These are phyloP conservation scores for Oryctolagus cuniculus DNA, from an alignment of 2,113 vertebrate genomes.

Conservation along the genomic window DNA sequence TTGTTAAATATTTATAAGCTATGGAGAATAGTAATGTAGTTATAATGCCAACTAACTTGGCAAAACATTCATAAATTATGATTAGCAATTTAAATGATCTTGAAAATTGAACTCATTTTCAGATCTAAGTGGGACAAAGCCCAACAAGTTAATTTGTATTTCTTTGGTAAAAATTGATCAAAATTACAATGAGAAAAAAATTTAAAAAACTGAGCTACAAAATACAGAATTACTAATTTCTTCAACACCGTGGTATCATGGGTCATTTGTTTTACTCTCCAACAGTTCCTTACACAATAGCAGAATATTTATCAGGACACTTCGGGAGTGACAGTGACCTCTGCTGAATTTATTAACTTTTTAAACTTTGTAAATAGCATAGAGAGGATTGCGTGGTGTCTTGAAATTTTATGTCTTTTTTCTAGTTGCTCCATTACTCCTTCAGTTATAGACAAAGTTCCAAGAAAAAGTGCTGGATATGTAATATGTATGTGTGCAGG, in stretches of 20 bases:
- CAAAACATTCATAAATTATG: not conserved
- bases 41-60: constrained; percentile 32
- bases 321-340: not conserved
- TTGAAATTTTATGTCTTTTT: not conserved
- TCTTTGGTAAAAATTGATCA: constrained; percentile 41
- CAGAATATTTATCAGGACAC: not conserved
- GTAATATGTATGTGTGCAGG: not conserved
- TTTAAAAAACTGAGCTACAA: not conserved
- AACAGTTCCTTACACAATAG: not conserved
- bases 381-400: accelerated
- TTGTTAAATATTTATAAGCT: constrained; percentile 60
- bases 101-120: constrained; percentile 43
- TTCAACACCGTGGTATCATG: not conserved
- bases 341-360: not conserved
- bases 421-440: not conserved
- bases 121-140: not conserved
- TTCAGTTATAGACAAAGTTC: not conserved
- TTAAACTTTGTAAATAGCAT: not conserved
- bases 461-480: not conserved
- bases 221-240: not conserved
- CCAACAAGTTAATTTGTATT: not conserved
- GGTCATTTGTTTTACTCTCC: constrained; percentile 39
- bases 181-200: not conserved
- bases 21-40: not conserved
- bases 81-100: constrained; percentile 56